Evolutionary conservation across 2,113 vertebrate genomes (phyloP).

Genomic region (Silurus meridionalis): DNA sequence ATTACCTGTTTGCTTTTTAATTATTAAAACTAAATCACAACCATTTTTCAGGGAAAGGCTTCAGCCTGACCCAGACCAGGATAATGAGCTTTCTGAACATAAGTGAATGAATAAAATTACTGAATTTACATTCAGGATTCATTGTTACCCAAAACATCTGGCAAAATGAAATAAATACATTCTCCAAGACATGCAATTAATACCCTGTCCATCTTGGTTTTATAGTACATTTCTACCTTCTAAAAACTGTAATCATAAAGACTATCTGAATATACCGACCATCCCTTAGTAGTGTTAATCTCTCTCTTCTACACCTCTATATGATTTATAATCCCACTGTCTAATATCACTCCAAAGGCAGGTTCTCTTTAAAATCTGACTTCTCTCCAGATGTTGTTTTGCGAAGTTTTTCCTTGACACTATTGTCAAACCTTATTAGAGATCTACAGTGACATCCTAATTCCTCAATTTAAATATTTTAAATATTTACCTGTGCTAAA

Average conservation of each 20-base stretch:
- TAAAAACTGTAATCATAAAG: background rate
- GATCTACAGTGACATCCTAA: background rate
- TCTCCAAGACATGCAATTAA: background rate
- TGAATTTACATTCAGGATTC: background rate
- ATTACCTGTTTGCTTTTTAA: background rate
- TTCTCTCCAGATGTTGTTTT: background rate
- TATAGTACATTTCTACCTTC: background rate
- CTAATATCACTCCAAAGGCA: background rate
- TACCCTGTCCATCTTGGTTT: background rate
- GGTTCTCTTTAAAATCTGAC: background rate
- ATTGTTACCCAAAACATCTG: background rate
- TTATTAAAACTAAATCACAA: background rate
- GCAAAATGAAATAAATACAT: background rate
- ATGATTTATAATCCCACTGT: background rate
- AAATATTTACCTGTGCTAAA: constrained; percentile 46
- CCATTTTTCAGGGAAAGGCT: background rate
- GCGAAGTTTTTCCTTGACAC: background rate
- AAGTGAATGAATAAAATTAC: background rate
- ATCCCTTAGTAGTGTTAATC: background rate
- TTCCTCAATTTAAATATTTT: background rate
- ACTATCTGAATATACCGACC: background rate
- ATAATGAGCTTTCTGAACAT: background rate
- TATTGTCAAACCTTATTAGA: background rate
- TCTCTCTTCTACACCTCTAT: background rate
- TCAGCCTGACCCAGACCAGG: background rate